A percentile compares a stretch with the other conserved stretches of the same genome.
Conservation (phyloP, 2,888 invertebrate species). For the Drosophila anomelani region DNA sequence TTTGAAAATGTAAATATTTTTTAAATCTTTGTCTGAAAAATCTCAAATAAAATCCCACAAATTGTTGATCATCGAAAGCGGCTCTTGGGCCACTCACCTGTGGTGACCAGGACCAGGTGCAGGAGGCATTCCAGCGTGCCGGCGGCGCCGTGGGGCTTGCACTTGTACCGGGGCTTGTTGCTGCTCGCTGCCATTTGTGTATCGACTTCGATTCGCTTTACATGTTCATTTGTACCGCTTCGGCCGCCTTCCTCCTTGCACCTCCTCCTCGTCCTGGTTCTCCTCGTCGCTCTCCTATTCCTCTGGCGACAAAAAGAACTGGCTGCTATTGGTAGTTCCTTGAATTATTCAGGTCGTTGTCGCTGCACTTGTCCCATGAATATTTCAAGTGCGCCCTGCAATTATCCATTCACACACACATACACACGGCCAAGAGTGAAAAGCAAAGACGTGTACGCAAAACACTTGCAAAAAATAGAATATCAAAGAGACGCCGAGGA, state of each 20-base stretch:
- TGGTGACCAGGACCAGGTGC: conserved; percentile 56
- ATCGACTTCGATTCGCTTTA: conserved; percentile 39
- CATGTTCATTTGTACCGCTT: conserved; percentile 47
- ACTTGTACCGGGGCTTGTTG: conserved; percentile 51
- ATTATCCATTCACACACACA: conserved; percentile 38
- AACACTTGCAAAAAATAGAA: conserved; percentile 17
- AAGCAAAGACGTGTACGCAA: neutral
- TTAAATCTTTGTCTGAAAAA: neutral
- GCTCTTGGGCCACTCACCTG: conserved; percentile 55
- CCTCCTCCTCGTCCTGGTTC: neutral
- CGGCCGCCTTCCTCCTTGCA: neutral
- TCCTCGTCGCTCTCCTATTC: neutral
- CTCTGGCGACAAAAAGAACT: conserved; percentile 24
- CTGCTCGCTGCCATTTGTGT: conserved; percentile 57
- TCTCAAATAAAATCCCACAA: neutral
- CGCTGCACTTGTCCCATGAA: conserved; percentile 51
- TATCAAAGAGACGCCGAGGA: neutral
- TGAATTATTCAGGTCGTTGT: conserved; percentile 36
- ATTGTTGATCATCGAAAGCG: too few relatives aligned
- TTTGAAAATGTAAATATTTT: neutral
- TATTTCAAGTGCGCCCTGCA: conserved; percentile 53
- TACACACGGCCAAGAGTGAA: neutral
- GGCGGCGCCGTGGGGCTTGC: conserved; percentile 52
- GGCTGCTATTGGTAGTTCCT: conserved; percentile 20
- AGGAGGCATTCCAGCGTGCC: conserved; percentile 63